Percentiles rank a stretch among this genome's conserved stretches.
These are phyloP conservation scores for Mormyrus lacerda DNA, from an alignment of 2,113 vertebrate species.

Conservation along the genomic window DNA sequence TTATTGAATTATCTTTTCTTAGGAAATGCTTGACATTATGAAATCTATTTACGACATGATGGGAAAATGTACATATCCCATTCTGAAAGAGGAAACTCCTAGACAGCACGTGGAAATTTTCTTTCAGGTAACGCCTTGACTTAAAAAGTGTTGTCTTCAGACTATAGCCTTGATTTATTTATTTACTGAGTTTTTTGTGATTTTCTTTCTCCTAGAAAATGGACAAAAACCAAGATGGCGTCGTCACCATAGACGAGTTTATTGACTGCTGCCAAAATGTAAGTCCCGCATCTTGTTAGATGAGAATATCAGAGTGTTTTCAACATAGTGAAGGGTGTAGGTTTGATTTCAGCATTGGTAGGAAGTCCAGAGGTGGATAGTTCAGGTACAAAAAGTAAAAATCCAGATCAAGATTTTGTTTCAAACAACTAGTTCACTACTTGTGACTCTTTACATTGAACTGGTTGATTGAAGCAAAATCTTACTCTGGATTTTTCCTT, in stretches of 20 bases:
- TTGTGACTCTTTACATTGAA: background rate
- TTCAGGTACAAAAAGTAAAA: background rate
- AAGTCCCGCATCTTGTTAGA: conserved; percentile 43
- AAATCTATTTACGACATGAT: conserved; percentile 99
- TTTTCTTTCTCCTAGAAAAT: conserved; percentile 73
- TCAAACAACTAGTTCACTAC: background rate
- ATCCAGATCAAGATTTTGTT: background rate
- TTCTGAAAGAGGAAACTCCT: conserved; percentile 88
- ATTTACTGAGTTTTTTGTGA: background rate
- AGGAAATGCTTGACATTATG: conserved; percentile 99
- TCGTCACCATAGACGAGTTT: conserved; percentile 98
- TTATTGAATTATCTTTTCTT: conserved; percentile 19
- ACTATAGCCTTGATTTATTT: background rate
- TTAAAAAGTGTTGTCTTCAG: background rate
- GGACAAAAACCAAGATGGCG: conserved; percentile 98
- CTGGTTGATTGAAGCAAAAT: background rate
- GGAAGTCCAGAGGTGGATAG: background rate
- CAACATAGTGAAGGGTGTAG: background rate
- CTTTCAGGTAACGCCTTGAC: conserved; percentile 74
- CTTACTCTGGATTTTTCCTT: background rate
- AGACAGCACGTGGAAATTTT: conserved; percentile 92
- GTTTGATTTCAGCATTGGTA: background rate
- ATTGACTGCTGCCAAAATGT: conserved; percentile 98
- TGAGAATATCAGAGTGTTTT: background rate
- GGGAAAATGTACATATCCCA: conserved; percentile 94